These are phyloP conservation scores for Onychomys torridus DNA, from an alignment of 2,797 vertebrate species.

Conservation along the genomic window DNA sequence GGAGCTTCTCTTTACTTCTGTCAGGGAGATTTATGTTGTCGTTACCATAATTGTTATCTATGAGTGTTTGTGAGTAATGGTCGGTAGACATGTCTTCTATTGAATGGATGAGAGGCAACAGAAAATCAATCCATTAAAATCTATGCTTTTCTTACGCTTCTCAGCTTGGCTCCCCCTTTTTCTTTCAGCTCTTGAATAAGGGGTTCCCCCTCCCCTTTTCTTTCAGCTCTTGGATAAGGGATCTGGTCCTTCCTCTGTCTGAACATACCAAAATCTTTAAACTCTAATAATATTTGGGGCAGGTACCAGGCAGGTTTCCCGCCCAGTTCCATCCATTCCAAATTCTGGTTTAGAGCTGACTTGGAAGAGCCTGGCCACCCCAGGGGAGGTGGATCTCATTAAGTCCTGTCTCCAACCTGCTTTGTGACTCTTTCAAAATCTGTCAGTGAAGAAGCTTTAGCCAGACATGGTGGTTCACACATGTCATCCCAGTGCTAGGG, in stretches of 20 bases:
- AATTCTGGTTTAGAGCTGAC: neutral
- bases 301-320: neutral
- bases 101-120: constrained; percentile 38
- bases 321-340: too few species aligned
- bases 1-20: constrained; percentile 11
- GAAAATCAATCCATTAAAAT: constrained; percentile 75
- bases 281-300: neutral
- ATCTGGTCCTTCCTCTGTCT: neutral
- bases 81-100: constrained; percentile 69
- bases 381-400: neutral
- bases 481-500: neutral
- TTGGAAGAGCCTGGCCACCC: neutral
- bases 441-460: neutral
- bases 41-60: constrained; percentile 73
- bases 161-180: neutral
- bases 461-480: neutral
- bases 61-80: constrained; percentile 64
- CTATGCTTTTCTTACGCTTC: constrained; percentile 57
- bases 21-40: constrained; percentile 71
- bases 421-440: neutral
- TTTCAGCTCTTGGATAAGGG: constrained; percentile 41
- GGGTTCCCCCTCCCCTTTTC: neutral
- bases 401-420: neutral
- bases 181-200: constrained; percentile 49
- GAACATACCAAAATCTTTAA: neutral